A percentile compares a stretch with the other conserved stretches of the same genome.
phyloP scores from a whole-genome alignment of 2,888 invertebrate genomes.

The Dicyrtoma fusca region DNA sequence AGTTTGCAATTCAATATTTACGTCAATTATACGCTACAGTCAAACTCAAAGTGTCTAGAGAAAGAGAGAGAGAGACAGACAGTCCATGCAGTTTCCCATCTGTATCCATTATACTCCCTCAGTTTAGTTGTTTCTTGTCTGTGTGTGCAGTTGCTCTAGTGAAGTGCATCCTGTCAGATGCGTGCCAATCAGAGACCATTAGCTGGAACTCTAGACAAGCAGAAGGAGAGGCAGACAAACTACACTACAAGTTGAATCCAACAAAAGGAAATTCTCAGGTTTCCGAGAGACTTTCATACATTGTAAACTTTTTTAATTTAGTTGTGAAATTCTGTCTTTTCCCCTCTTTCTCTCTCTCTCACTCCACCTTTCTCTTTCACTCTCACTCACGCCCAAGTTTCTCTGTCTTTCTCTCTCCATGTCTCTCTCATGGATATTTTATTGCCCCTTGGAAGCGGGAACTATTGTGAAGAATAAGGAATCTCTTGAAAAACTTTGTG shows the following conservation, averaged over 20 bases:
- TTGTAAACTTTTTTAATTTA: constrained; percentile 28
- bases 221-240: background rate
- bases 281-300: background rate
- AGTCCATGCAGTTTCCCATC: too few relatives aligned
- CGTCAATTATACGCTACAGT: too few relatives aligned
- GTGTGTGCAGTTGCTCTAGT: too few relatives aligned
- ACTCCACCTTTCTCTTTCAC: background rate
- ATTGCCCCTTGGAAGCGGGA: background rate
- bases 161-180: background rate
- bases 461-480: background rate
- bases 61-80: too few relatives aligned
- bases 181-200: background rate
- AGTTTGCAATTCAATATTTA: too few relatives aligned
- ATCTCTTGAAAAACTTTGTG: constrained; percentile 9
- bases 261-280: background rate
- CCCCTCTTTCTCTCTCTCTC: background rate
- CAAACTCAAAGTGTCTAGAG: too few relatives aligned
- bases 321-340: constrained; percentile 17
- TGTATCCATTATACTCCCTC: too few relatives aligned
- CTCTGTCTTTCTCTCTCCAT: background rate
- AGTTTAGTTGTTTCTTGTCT: background rate
- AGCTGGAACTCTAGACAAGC: background rate
- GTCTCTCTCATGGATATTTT: constrained; percentile 15
- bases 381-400: background rate
- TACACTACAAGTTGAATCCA: background rate